Base-by-base conservation (phyloP, 2,113 vertebrate genomes). In the Bolborhynchus lineola region DNA sequence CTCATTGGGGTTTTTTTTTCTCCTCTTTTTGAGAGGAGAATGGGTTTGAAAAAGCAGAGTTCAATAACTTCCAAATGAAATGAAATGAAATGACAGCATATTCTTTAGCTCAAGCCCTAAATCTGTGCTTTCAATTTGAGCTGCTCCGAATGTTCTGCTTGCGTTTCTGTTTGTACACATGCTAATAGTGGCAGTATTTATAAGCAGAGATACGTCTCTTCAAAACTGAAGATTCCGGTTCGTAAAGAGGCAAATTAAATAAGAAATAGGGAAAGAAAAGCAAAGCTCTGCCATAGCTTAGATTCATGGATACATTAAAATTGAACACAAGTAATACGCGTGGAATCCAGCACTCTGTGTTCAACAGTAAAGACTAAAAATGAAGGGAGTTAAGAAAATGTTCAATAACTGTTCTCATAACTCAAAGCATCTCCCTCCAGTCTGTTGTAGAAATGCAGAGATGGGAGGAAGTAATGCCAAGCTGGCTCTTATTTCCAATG, bases 1-100 rank as follows among this genome's bases (percentile, higher is more conserved):
- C 18, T 39, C 50, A 44, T 9, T 25, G 15, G 2, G 3, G 39
- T 37, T 44, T 63, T 69, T 44, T 4, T 15, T 5, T 39, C 39
- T 11, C 39, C 12, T 75, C 46, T 79, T 87, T 88, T 82, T 50
- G 20, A 77, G 69, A 89, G 35, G 16, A 87, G 41, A 95, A 92
- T 49, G 25, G 7, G 25, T 53, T 90, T 82, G 52, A 52, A 82
- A 67, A 94, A 94, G 28, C 24, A 82, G 41, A 63, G 28, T 84
- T 84, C 94, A 87, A 37, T 64, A 86, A 86, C 70, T 89, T 87
- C 63, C 84, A 82, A 91, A 79, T 33, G 31, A 88, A 86, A 88
- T 33, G 31, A 88, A 86, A 88, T 41, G 53, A 92, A 85, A 87
- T 60, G 57, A 69, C 53, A 93, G 81, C 89, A 69, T 44, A 52